These are phyloP conservation scores for Athalia cordata DNA, from an alignment of 2,888 invertebrate species.

Conservation along the genomic window DNA sequence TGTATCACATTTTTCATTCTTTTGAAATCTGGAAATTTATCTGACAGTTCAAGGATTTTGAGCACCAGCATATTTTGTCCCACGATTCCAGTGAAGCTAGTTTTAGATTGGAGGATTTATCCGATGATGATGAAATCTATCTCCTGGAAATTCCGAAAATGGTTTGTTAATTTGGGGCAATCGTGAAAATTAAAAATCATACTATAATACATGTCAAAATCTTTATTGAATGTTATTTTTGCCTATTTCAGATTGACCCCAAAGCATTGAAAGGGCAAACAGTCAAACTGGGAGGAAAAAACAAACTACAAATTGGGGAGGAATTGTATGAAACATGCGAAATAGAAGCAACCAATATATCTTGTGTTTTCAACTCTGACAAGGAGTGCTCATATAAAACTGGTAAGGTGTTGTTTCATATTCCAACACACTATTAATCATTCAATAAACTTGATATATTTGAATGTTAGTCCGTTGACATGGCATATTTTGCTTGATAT, in stretches of 20 bases:
- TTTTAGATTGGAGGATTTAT: conserved; percentile 48
- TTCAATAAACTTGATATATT: neutral
- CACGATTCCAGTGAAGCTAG: conserved; percentile 41
- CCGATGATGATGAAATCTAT: conserved; percentile 53
- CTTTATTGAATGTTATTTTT: neutral
- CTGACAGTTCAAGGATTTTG: conserved; percentile 51
- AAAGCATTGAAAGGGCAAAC: conserved; percentile 50
- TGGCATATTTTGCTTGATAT: neutral
- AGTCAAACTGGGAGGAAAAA: conserved; percentile 51
- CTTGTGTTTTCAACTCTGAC: conserved; percentile 52
- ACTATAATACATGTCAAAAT: neutral
- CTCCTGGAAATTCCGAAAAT: conserved; percentile 54
- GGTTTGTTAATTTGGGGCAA: conserved; percentile 43
- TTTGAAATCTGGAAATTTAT: neutral
- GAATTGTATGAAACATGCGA: conserved; percentile 51
- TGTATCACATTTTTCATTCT: neutral
- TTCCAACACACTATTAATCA: neutral
- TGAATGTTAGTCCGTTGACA: no score
- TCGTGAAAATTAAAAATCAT: neutral
- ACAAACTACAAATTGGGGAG: conserved; percentile 52
- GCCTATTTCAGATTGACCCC: conserved; percentile 51
- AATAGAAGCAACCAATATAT: conserved; percentile 47
- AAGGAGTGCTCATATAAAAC: conserved; percentile 29
- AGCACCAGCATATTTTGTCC: conserved; percentile 43
- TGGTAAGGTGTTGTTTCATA: conserved; percentile 36